phyloP scores from a whole-genome alignment of 2,888 invertebrate species.

The Caenorhabditis afra region DNA sequence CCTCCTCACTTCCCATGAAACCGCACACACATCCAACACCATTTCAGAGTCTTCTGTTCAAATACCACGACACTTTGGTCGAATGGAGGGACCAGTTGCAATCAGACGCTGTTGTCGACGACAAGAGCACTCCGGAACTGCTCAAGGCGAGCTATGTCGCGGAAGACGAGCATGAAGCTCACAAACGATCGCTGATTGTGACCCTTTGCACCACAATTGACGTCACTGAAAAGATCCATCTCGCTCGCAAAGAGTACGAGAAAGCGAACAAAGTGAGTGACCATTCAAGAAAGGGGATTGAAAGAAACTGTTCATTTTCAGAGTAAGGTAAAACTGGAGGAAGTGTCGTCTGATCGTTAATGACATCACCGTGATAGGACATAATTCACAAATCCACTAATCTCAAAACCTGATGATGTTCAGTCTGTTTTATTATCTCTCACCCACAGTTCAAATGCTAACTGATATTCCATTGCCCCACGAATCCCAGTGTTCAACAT shows the following conservation, averaged over 20 bases:
- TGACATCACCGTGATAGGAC: slow-evolving; percentile 18
- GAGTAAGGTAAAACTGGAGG: slow-evolving; percentile 44
- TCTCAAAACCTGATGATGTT: no score
- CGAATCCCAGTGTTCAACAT: slow-evolving; percentile 15
- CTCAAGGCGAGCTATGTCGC: slow-evolving; percentile 45
- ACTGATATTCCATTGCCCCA: background rate
- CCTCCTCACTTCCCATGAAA: background rate
- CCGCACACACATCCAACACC: no score
- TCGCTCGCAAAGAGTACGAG: slow-evolving; percentile 57
- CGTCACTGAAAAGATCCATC: slow-evolving; percentile 63
- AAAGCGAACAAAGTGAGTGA: slow-evolving; percentile 45
- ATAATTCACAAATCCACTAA: slow-evolving; percentile 27
- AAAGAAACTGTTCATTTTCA: slow-evolving; percentile 28
- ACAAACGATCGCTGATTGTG: slow-evolving; percentile 56
- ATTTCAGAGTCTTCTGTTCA: slow-evolving; percentile 60
- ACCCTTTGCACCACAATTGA: slow-evolving; percentile 59
- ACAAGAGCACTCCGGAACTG: slow-evolving; percentile 54
- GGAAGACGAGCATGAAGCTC: slow-evolving; percentile 47
- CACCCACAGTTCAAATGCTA: background rate
- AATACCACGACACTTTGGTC: slow-evolving; percentile 71
- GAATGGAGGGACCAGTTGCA: slow-evolving; percentile 70
- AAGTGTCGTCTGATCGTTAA: slow-evolving; percentile 23
- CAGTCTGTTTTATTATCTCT: background rate
- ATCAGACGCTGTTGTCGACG: slow-evolving; percentile 34
- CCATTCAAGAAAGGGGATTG: background rate